A percentile compares a stretch with the other conserved stretches of the same genome.
These are phyloP conservation scores for Anneissia japonica DNA, from an alignment of 35 echinoderm and acorn worm species.

Conservation along the genomic window DNA sequence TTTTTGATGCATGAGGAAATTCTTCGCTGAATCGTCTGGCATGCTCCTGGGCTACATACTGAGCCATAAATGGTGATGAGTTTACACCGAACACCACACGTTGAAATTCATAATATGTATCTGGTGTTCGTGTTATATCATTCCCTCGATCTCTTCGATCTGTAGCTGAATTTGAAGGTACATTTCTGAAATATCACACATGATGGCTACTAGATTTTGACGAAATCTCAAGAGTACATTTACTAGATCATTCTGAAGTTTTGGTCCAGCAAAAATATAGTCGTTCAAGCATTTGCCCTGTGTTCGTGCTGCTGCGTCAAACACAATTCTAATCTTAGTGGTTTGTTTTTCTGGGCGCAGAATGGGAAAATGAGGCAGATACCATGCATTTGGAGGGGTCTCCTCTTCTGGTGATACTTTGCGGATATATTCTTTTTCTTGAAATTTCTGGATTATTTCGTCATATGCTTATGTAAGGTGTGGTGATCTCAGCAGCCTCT, in stretches of 20 bases:
- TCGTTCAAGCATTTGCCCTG: neutral
- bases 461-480: no score
- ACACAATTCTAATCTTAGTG: neutral
- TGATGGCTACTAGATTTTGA: conserved; percentile 16
- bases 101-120: conserved; percentile 20
- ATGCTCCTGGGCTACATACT: conserved; percentile 4
- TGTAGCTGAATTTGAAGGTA: neutral
- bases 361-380: conserved; percentile 8
- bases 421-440: no score
- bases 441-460: no score
- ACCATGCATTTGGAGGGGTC: neutral
- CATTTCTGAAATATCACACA: conserved; percentile 28
- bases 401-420: no score
- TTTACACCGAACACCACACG: conserved; percentile 17
- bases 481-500: no score
- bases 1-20: conserved; percentile 3
- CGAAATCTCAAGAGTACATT: neutral
- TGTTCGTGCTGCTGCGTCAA: neutral
- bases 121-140: neutral
- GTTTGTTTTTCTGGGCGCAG: neutral
- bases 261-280: conserved; percentile 2
- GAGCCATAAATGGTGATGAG: conserved; percentile 4
- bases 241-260: conserved; percentile 8
- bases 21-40: neutral
- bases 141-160: neutral